Evolutionary conservation across 2,113 vertebrate genomes (phyloP).

Genomic region (Oryzias javanicus): DNA sequence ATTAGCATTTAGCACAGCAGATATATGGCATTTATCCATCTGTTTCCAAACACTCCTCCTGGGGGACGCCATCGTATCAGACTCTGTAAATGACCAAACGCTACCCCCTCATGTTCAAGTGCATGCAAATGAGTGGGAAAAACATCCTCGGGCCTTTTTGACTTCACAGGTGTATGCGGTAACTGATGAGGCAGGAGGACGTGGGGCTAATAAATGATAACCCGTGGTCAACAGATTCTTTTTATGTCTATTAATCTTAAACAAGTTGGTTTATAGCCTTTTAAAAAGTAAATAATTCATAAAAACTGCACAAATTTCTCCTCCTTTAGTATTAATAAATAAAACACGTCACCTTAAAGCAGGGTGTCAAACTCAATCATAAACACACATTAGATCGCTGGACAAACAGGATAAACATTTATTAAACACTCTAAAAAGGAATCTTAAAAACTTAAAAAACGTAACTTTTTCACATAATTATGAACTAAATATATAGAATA

Average conservation of each 20-base stretch:
- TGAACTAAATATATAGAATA: too few species aligned
- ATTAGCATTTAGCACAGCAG: conserved; percentile 22
- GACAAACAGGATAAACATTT: too few species aligned
- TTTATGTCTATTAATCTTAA: neutral
- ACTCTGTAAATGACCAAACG: conserved; percentile 7
- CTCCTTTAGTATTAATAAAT: neutral
- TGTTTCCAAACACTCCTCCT: conserved; percentile 28
- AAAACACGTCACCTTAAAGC: too few species aligned
- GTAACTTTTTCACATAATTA: too few species aligned
- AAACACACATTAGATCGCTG: too few species aligned
- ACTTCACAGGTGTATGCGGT: conserved; percentile 33
- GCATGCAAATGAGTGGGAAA: conserved; percentile 55
- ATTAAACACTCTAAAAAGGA: too few species aligned
- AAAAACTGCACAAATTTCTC: too few species aligned
- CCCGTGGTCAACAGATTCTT: neutral
- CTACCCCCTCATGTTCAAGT: conserved; percentile 25
- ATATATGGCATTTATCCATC: conserved; percentile 29
- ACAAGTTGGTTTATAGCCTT: too few species aligned
- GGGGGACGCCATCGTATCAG: conserved; percentile 6
- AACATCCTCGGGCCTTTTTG: conserved; percentile 52
- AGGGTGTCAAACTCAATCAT: too few species aligned
- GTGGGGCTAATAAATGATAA: conserved; percentile 11
- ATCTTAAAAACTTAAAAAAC: too few species aligned
- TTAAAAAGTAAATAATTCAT: too few species aligned
- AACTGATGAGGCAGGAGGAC: conserved; percentile 1